Conservation (phyloP, 2,888 invertebrate species). For the Drosophila melanosoma region DNA sequence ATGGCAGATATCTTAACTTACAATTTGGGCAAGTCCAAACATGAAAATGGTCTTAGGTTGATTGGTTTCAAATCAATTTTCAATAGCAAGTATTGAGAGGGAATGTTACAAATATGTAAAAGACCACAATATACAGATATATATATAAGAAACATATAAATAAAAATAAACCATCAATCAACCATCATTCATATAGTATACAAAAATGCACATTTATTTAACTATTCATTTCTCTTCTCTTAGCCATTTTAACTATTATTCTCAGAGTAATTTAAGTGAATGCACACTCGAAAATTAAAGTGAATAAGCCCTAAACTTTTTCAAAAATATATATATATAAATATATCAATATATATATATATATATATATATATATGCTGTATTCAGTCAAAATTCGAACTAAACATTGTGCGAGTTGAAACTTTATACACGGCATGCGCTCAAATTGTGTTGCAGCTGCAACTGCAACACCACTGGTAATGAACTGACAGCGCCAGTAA, state of each 20-base stretch:
- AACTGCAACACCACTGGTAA: constrained; percentile 18
- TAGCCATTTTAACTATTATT: not conserved
- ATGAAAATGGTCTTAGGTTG: too few relatives aligned
- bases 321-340: not conserved
- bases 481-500: constrained; percentile 7
- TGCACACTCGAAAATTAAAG: not conserved
- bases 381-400: constrained; percentile 6
- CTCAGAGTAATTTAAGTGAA: not conserved
- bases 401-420: constrained; percentile 4
- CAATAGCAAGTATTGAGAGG: too few relatives aligned
- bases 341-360: too few relatives aligned
- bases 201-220: not conserved
- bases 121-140: too few relatives aligned
- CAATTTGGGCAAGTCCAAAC: too few relatives aligned
- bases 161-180: not conserved
- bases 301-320: not conserved
- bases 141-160: not conserved
- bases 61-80: too few relatives aligned
- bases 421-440: constrained; percentile 21
- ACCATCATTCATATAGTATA: not conserved
- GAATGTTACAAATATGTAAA: too few relatives aligned
- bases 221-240: not conserved
- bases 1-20: too few relatives aligned
- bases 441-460: constrained; percentile 60
- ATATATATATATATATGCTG: not conserved